Evolutionary conservation across 2,113 vertebrate species (phyloP).

Genomic region (Carassius carassius): DNA sequence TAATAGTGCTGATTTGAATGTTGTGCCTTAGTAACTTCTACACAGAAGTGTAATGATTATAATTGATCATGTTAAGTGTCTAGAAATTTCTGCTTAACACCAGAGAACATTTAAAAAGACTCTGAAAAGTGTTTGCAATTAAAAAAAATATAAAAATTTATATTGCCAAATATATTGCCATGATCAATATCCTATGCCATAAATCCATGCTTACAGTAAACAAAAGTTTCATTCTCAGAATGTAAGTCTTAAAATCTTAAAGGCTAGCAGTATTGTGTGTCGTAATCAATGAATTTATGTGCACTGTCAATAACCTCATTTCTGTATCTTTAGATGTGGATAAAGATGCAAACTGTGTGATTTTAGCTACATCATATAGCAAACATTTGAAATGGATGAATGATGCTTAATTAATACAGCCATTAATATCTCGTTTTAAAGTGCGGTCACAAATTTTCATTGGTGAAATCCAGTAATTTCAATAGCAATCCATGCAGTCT

Average conservation of each 20-base stretch:
- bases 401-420: background rate
- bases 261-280: background rate
- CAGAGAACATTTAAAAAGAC: background rate
- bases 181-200: background rate
- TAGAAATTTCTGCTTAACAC: too few relatives aligned
- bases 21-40: background rate
- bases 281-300: background rate
- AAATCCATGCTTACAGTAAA: background rate
- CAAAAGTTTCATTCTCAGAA: background rate
- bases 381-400: background rate
- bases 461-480: background rate
- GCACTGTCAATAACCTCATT: background rate
- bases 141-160: background rate
- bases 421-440: background rate
- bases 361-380: background rate
- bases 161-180: background rate
- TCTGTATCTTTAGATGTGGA: background rate
- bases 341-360: background rate
- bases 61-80: too few relatives aligned
- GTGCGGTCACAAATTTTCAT: background rate
- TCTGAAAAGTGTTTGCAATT: background rate
- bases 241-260: background rate
- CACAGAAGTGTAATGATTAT: background rate
- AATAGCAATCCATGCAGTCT: background rate
- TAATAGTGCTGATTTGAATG: background rate